Evolutionary conservation across 1,140 invertebrate species (phyloP).

Genomic region (Drosophila subpulchrella): DNA sequence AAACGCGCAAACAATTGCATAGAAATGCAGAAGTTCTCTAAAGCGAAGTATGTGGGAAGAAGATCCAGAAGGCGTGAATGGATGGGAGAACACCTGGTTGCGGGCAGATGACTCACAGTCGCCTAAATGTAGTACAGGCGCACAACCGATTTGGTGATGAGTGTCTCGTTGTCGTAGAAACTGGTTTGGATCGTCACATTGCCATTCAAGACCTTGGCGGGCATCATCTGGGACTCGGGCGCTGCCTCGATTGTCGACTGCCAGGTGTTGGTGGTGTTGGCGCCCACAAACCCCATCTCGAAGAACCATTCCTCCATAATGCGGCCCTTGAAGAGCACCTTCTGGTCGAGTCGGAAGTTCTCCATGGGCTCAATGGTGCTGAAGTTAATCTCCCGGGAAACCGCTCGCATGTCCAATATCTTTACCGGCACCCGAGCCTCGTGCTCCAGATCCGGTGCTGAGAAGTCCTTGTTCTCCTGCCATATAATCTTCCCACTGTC

Average conservation of each 20-base stretch:
- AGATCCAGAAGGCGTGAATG: slow-evolving; percentile 7
- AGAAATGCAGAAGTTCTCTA: slow-evolving; percentile 58
- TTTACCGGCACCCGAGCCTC: slow-evolving; percentile 98
- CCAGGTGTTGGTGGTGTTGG: slow-evolving; percentile 99
- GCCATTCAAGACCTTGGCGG: slow-evolving; percentile 97
- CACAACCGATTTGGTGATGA: slow-evolving; percentile 97
- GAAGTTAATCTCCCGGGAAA: slow-evolving; percentile 99
- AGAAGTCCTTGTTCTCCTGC: slow-evolving; percentile 99
- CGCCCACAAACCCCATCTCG: slow-evolving; percentile 99
- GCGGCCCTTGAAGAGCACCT: slow-evolving; percentile 92
- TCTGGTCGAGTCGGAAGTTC: slow-evolving; percentile 98
- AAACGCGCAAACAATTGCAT: slow-evolving; percentile 75
- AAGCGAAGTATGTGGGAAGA: slow-evolving; percentile 23
- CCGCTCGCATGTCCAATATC: slow-evolving; percentile 97
- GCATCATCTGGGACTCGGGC: slow-evolving; percentile 99
- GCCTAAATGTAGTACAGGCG: slow-evolving; percentile 96
- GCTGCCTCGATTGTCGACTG: slow-evolving; percentile 99
- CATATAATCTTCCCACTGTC: slow-evolving; percentile 98
- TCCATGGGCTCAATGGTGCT: slow-evolving; percentile 98
- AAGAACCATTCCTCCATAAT: slow-evolving; percentile 99
- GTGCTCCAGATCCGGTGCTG: slow-evolving; percentile 95
- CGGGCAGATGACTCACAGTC: slow-evolving; percentile 31
- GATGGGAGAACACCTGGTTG: slow-evolving; percentile 31
- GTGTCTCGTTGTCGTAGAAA: slow-evolving; percentile 98
- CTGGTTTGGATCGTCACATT: slow-evolving; percentile 99